Base-by-base conservation (phyloP, 2,888 invertebrate species). In the Diarsia rubi region DNA sequence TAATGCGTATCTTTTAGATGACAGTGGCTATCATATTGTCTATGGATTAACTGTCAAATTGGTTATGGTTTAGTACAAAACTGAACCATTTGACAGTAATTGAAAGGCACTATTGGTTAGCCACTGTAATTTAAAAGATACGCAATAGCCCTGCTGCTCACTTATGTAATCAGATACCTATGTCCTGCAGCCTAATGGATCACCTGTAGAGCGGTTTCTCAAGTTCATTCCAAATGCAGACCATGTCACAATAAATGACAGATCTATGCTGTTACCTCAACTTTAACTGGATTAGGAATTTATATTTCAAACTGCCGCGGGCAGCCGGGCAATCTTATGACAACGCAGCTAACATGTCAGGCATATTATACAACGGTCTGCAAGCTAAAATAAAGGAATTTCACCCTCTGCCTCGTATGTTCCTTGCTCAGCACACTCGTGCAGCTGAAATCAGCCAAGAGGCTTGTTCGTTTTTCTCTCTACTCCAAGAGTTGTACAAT, bases 241-340 rank as follows among this genome's bases (percentile, higher is more conserved):
- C n/a, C n/a, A 52, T n/a, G 11, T 52, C 52, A n/a, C 52, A 52
- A 52, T n/a, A n/a, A 52, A 52, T 52, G n/a, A 52, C 52, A 52
- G 3, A 52, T 52, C n/a, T n/a, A n/a, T n/a, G 52, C n/a, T 52
- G n/a, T 49, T 49, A 49, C 49, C 49, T 49, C 52, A 52, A 21
- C 52, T 52, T 52, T n/a, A 52, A 42, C 8, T 52, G n/a, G n/a
- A 52, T n/a, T 52, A 11, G 52, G n/a, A 52, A 52, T 52, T 52
- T 21, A 52, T 4, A 52, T n/a, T 54, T 54, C 24, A 54, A 54
- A 54, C 54, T 54, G 54, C 54, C 54, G 54, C 0, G 54, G 54
- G 54, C 54, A 54, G n/a, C n/a, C n/a, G n/a, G n/a, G n/a, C n/a
- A n/a, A 54, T 54, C 24, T 4, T 54, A 54, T 54, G 54, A 14